A percentile compares a stretch with the other conserved stretches of the same genome.
phyloP scores from a whole-genome alignment of 2,888 invertebrate genomes.

The Marronus borbonicus region DNA sequence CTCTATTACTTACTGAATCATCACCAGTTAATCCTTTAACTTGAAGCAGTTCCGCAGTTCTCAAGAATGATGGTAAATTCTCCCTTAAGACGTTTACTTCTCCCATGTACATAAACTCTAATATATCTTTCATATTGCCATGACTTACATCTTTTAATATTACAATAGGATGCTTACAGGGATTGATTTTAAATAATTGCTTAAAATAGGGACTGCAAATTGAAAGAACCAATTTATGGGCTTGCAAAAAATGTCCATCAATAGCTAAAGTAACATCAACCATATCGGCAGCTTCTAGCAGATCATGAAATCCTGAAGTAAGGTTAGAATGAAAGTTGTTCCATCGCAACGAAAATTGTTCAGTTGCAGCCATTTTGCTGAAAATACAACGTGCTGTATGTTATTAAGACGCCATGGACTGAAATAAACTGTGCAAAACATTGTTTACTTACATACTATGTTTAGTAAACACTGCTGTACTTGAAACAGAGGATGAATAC shows the following conservation, averaged over 20 bases:
- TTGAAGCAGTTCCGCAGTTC: slow-evolving; percentile 81
- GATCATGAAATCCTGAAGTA: slow-evolving; percentile 80
- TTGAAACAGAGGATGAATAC: slow-evolving; percentile 28
- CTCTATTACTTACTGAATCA: slow-evolving; percentile 67
- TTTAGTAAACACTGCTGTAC: slow-evolving; percentile 42
- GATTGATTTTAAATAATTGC: slow-evolving; percentile 81
- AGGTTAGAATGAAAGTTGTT: slow-evolving; percentile 86
- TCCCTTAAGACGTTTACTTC: slow-evolving; percentile 82
- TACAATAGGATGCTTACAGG: slow-evolving; percentile 82
- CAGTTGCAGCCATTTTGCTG: slow-evolving; percentile 71
- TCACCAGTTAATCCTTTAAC: slow-evolving; percentile 79
- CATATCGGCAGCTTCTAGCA: slow-evolving; percentile 81
- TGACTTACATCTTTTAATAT: slow-evolving; percentile 81
- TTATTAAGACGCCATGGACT: slow-evolving; percentile 44
- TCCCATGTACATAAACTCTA: slow-evolving; percentile 83
- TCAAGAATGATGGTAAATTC: slow-evolving; percentile 79
- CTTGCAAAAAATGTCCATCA: slow-evolving; percentile 83
- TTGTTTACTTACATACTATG: slow-evolving; percentile 48
- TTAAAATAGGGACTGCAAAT: slow-evolving; percentile 87
- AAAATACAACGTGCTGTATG: slow-evolving; percentile 43
- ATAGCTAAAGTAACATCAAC: slow-evolving; percentile 86
- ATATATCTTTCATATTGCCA: slow-evolving; percentile 78
- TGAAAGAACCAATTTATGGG: slow-evolving; percentile 84
- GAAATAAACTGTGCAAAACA: slow-evolving; percentile 47
- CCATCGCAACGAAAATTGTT: slow-evolving; percentile 84